Evolutionary conservation across 2,113 vertebrate genomes (phyloP).

Genomic region (Cinclus cinclus): DNA sequence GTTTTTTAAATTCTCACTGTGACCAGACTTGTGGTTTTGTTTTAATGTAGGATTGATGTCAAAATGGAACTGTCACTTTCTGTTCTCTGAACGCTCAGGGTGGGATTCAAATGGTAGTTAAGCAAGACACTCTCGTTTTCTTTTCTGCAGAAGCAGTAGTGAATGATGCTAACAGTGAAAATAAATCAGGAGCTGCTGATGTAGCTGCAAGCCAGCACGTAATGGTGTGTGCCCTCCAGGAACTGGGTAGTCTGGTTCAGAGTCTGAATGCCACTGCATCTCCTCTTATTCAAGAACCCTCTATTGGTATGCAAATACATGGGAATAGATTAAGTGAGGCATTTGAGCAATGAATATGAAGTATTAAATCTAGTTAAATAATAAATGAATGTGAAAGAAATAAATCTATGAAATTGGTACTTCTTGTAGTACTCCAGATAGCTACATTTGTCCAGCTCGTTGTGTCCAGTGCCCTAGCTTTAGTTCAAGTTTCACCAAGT

Average conservation of each 20-base stretch:
- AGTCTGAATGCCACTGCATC: conserved; percentile 94
- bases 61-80: neutral
- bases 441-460: neutral
- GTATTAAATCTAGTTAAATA: neutral
- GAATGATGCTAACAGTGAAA: conserved; percentile 92
- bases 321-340: neutral
- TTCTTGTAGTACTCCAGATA: neutral
- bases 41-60: neutral
- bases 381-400: neutral
- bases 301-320: conserved; percentile 80
- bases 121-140: neutral
- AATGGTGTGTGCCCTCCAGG: conserved; percentile 97
- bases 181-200: conserved; percentile 90
- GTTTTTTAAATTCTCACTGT: neutral
- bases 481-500: neutral
- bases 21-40: neutral
- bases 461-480: neutral
- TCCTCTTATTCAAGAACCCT: conserved; percentile 95
- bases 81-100: neutral
- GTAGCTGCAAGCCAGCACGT: conserved; percentile 96
- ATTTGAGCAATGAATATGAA: neutral
- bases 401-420: neutral
- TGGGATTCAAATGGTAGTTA: neutral
- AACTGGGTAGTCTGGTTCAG: conserved; percentile 95
- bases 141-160: conserved; percentile 88